Evolutionary conservation across 2,113 vertebrate species (phyloP), one percentile per base, ranked within the genome.

Genomic region (Gymnogyps californianus): DNA sequence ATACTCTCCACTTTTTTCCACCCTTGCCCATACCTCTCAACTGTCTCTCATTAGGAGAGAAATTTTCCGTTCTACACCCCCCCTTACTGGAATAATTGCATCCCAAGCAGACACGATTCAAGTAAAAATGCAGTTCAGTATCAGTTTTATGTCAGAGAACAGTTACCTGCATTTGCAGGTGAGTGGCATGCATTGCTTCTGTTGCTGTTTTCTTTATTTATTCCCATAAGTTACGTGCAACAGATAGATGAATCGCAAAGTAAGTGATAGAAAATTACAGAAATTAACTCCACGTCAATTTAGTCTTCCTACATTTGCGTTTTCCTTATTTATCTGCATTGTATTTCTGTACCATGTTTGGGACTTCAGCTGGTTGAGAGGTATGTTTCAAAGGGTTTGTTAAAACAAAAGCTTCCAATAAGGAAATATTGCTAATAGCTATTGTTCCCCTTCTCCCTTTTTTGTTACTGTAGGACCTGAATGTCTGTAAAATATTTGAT

Each of bases 21-120:
- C 97, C 97, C 92, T 96, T 97, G 85, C 89, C 97, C 98, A 97
- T 98, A 98, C 98, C 98, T 98, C 98, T 98, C 98, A 97, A 93
- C 97, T 98, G 80, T 92, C 42, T 87, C 65, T 96, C 47, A 75
- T 92, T 89, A 92, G 83, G n/a, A 95, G 38, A 90, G 20, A 87
- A 90, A 81, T 70, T 55, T 87, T 84, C 64, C 29, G 7, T 64
- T 91, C 87, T 84, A 93, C 67, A 54, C 8, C 29, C 34, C 47
- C 42, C 42, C 17, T 83, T 82, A 75, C 40, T 81, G n/a, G 31
- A 91, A 91, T 82, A 91, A 84, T 89, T 78, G 42, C 34, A 82
- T 76, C 69, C 44, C 12, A 58, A 89, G 31, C 61, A 94, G 44
- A 78, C 24, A 32, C 2, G 5, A 47, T 91, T 82, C 47, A 93